Base-by-base conservation (phyloP, 2,113 vertebrate genomes). In the Zingel zingel region DNA sequence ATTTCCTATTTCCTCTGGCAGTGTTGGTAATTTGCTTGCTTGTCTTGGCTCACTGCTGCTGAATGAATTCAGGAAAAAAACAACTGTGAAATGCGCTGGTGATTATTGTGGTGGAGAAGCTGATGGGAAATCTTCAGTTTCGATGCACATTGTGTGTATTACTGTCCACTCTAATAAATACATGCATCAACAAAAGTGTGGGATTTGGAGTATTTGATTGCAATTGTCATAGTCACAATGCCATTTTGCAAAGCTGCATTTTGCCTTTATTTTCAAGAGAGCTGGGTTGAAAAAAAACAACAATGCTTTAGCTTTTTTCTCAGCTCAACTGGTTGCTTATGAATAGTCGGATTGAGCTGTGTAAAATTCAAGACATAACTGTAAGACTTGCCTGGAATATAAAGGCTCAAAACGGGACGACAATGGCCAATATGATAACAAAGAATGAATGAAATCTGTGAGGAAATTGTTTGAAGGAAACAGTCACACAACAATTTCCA, bases 91-190 rank as follows among this genome's bases (percentile, higher is more conserved):
- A 77, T 70, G 68, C 73, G 43, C 50, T 30, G 48, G 23, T 77
- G 79, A 76, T 77, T 66, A 77, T 66, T 83, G 54, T 21, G 25
- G 48, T 33, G n/a, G 8, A 75, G 27, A 75, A 67, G 67, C 13
- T 68, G 69, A 87, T 77, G 51, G 59, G 71, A 73, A 83, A 53
- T 74, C 69, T 74, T 71, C 27, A 48, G 7, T 86, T 84, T 69
- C 59, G 65, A 69, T 33, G 63, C 30, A 50, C 21, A 65, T 9
- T 63, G 63, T 61, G 51, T 76, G 16, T 43, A 68, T 73, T 58
- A 4, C 67, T 47, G 48, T 77, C 63, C 33, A 59, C 67, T 75
- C 23, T 12, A 54, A 50, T 61, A 77, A 36, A 56, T 51, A 11
- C 14, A 62, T 14, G n/a, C 45, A 59, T 74, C 64, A 63, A 65